These are phyloP conservation scores for Ceratina japonica DNA, from an alignment of 1,140 invertebrate genomes.

Conservation along the genomic window DNA sequence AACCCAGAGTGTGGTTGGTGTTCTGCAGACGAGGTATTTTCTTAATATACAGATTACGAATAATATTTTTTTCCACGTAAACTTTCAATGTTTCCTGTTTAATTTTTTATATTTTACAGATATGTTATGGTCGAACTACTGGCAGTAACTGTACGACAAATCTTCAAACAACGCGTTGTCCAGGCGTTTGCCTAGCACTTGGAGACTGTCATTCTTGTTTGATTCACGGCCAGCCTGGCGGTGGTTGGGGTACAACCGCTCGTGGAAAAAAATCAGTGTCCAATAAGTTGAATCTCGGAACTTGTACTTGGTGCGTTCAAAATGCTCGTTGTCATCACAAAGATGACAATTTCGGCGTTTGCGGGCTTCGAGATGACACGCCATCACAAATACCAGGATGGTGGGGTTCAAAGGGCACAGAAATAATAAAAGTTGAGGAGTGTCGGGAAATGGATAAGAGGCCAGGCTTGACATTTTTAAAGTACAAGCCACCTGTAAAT, in stretches of 20 bases:
- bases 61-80: background rate
- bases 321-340: constrained; percentile 93
- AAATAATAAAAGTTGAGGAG: constrained; percentile 87
- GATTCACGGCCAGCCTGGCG: constrained; percentile 83
- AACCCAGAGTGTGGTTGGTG: constrained; percentile 98
- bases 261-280: constrained; percentile 83
- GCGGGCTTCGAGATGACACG: constrained; percentile 87
- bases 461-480: constrained; percentile 93
- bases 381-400: constrained; percentile 89
- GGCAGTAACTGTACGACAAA: constrained; percentile 92
- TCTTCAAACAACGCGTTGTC: constrained; percentile 91
- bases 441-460: constrained; percentile 90
- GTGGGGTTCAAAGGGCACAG: constrained; percentile 92
- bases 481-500: constrained; percentile 92
- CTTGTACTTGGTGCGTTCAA: constrained; percentile 96
- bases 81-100: too few relatives aligned
- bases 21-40: constrained; percentile 84
- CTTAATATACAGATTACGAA: background rate
- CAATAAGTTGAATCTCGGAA: constrained; percentile 86
- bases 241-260: constrained; percentile 76
- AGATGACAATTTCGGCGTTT: constrained; percentile 91
- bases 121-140: constrained; percentile 90
- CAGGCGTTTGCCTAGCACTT: constrained; percentile 92
- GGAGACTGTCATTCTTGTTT: constrained; percentile 94
- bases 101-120: constrained; percentile 71